Percentiles rank a stretch among this genome's conserved stretches.
These are phyloP conservation scores for Hyaena hyaena DNA, from an alignment of 2,113 vertebrate genomes.

Conservation along the genomic window DNA sequence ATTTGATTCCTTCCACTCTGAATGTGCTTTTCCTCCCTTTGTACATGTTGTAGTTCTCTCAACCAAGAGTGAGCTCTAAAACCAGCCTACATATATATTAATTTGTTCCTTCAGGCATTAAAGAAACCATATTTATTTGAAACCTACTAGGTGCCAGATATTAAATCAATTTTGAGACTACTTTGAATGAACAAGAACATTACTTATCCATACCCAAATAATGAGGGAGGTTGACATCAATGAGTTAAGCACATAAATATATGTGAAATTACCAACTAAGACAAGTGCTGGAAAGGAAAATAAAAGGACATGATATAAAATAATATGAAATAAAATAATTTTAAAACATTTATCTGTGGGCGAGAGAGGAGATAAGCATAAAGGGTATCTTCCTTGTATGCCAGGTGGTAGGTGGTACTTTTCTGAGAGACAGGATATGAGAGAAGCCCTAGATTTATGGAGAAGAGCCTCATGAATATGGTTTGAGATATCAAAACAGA, in stretches of 20 bases:
- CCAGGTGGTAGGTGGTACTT: neutral
- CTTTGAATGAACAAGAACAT: rapidly evolving
- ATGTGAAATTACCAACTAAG: neutral
- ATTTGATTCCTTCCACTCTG: neutral
- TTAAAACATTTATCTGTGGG: too few relatives aligned
- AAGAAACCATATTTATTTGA: neutral
- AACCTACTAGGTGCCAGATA: neutral
- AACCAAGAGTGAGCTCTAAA: neutral
- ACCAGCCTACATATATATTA: neutral
- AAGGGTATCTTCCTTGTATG: neutral
- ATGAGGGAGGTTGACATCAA: too few relatives aligned
- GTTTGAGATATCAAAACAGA: neutral
- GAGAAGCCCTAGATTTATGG: neutral
- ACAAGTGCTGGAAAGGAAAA: neutral
- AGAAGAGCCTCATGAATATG: neutral
- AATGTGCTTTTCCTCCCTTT: neutral
- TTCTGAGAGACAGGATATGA: neutral
- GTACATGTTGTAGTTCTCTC: neutral
- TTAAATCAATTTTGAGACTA: neutral
- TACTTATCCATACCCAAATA: too few relatives aligned
- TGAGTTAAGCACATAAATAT: neutral
- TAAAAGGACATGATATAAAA: neutral
- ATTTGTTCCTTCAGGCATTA: neutral
- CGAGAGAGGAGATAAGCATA: neutral
- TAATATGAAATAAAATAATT: too few relatives aligned